Evolutionary conservation across 2,113 vertebrate species (phyloP), one percentile per base, ranked within the genome.

Genomic region (Micronisus gabar): DNA sequence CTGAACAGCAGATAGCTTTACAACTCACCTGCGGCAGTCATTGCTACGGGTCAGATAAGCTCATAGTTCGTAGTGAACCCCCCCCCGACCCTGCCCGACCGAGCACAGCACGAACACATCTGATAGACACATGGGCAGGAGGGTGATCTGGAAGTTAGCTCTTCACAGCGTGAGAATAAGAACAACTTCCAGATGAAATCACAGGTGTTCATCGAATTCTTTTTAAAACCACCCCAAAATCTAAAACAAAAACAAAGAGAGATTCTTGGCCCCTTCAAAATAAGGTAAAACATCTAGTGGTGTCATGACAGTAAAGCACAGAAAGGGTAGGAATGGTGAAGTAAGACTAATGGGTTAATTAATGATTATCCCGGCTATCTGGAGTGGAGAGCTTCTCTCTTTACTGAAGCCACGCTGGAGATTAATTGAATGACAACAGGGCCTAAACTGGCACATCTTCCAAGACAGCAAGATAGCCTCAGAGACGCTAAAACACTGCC

Each of bases 131-230:
- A 75, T 87, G 93, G 86, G 50, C 0, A 0, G 56, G 66, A 95
- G 76, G 68, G 70, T 40, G 74, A 87, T 89, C 96, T 96, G 96
- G 91, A 95, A 95, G 88, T 91, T 78, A 85, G 76, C 58, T 87
- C 79, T 58, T 96, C 72, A 48, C 88, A 79, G 91, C 56, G 25
- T 2, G 18, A 48, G 29, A 62, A 68, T 67, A 40, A 82, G 91
- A 96, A 81, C 94, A 93, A 4, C 73, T 97, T 95, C 93, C 94
- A 96, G 88, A 94, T 95, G 94, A 93, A 94, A 79, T 93, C 88
- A 85, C 95, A 95, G 70, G 80, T 93, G 80, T 61, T 92, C 80
- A 67, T 89, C 34, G 58, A 86, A 75, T 86, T 91, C 38, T 20
- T 71, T 83, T 72, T 38, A 29, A 68, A 85, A 86, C 16, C 26